Evolutionary conservation across 1,140 invertebrate genomes (phyloP).

Genomic region (Cherax quadricarinatus): DNA sequence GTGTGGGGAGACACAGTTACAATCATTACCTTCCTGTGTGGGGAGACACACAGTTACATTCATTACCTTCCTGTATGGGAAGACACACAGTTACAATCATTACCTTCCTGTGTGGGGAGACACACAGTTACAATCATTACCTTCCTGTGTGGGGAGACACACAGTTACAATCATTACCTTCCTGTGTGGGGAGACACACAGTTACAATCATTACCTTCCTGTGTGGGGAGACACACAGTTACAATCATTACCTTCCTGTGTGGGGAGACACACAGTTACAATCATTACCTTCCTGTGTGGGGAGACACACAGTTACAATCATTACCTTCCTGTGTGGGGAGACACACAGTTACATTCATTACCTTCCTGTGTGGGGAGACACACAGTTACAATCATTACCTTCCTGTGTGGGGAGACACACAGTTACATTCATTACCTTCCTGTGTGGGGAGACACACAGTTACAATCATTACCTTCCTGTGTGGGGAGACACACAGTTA

Average conservation of each 20-base stretch:
- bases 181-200: too few relatives aligned
- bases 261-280: neutral
- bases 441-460: constrained; percentile 75
- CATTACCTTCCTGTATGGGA: neutral
- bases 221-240: constrained; percentile 43
- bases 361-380: neutral
- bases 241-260: neutral
- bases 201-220: too few relatives aligned
- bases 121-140: neutral
- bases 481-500: neutral
- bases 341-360: neutral
- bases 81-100: neutral
- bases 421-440: too few relatives aligned
- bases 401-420: too few relatives aligned
- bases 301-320: neutral
- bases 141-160: neutral
- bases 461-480: neutral
- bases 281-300: neutral
- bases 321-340: neutral
- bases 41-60: neutral
- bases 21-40: neutral
- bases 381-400: neutral
- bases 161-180: too few relatives aligned
- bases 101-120: neutral
- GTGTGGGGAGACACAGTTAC: constrained; percentile 40